Base-by-base conservation (phyloP, 2,113 vertebrate genomes). In the Platysteira castanea region DNA sequence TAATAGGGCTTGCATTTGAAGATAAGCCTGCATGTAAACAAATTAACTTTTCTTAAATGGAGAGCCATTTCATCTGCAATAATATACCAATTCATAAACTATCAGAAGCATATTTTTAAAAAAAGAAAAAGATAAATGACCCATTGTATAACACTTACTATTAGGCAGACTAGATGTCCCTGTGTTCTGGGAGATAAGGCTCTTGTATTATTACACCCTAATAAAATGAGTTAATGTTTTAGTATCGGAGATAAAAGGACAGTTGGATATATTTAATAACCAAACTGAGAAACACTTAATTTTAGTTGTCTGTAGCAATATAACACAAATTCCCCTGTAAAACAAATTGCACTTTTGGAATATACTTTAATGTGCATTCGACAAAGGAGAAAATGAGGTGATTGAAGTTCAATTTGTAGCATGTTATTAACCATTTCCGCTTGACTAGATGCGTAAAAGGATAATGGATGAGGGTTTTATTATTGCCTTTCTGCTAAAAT, bases 361-460 rank as follows among this genome's bases (percentile, higher is more conserved):
- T 98, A 98, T 97, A 97, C 96, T 98, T 98, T 98, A 99, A 99
- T 98, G 98, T 97, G 96, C 98, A 97, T 98, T 98, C 97, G 98
- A 98, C 98, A 98, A 98, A 98, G 97, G 98, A 98, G 97, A 98
- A 99, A 99, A 99, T 98, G 98, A 98, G 98, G 98, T 99, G 99
- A 99, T 99, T 99, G 99, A 99, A 99, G 99, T 99, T 99, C 99
- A 99, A 99, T 99, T 99, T 99, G 99, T 99, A 99, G 98, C 98
- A 98, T 98, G 99, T 99, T 99, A 99, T 99, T 99, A 99, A 99
- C 99, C 98, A 99, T 99, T 99, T 99, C 99, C 98, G 98, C 99
- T 98, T 99, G 99, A 99, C 98, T 98, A 99, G 99, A 98, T 99
- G 98, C 86, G 98, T 98, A 99, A 99, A 99, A 99, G 99, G 99